phyloP scores from a whole-genome alignment of 2,797 vertebrate genomes.

The Mionectes olivaceus region DNA sequence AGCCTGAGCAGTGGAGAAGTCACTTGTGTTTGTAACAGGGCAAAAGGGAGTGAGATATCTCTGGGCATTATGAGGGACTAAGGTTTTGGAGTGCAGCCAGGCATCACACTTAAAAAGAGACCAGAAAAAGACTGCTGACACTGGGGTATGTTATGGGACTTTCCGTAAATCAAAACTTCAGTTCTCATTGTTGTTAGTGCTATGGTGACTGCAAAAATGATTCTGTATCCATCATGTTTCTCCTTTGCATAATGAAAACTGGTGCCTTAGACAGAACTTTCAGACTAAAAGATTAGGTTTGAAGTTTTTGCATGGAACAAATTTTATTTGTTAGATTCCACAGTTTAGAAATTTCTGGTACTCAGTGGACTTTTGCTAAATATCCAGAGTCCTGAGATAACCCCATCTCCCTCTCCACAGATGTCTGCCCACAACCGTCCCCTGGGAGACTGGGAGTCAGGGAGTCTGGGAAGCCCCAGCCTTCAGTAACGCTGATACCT shows the following conservation, averaged over 20 bases:
- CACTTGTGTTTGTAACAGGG: background rate
- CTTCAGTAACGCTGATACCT: background rate
- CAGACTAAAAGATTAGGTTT: background rate
- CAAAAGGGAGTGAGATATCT: background rate
- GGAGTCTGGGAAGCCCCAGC: background rate
- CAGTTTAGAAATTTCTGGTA: background rate
- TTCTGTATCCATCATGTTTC: background rate
- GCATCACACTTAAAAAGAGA: background rate
- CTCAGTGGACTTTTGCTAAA: background rate
- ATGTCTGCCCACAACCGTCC: background rate
- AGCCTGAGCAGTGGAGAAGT: background rate
- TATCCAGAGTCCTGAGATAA: background rate
- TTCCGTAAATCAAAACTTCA: background rate
- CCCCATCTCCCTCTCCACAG: background rate
- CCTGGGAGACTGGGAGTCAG: background rate
- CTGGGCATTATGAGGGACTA: no score
- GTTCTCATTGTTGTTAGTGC: background rate
- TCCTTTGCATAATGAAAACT: background rate
- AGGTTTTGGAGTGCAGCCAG: background rate
- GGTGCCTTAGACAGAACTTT: background rate
- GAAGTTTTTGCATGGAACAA: background rate
- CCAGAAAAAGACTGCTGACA: background rate
- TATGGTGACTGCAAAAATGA: fast-evolving
- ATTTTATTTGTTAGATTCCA: background rate
- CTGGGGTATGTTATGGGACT: background rate